These are phyloP conservation scores for Catocala fraxini DNA, from an alignment of 2,888 invertebrate genomes.

Conservation along the genomic window DNA sequence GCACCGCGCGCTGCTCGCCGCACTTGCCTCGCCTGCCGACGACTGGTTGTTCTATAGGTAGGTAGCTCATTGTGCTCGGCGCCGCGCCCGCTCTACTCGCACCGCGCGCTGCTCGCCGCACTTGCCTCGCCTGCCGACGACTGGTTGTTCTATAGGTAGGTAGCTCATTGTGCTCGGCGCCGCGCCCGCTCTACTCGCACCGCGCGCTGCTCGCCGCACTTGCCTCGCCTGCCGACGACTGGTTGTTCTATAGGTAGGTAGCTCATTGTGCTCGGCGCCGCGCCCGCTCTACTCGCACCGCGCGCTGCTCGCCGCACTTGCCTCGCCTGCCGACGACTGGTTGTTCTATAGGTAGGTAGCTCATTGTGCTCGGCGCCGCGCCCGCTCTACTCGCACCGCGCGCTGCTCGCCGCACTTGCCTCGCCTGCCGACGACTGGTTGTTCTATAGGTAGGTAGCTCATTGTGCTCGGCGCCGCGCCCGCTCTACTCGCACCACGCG, in stretches of 20 bases:
- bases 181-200: conserved; percentile 84
- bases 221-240: conserved; percentile 91
- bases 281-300: conserved; percentile 78
- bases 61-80: conserved; percentile 85
- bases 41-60: conserved; percentile 94
- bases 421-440: conserved; percentile 93
- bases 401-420: conserved; percentile 91
- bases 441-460: conserved; percentile 89
- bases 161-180: conserved; percentile 87
- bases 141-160: conserved; percentile 93
- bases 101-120: conserved; percentile 89
- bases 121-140: conserved; percentile 91
- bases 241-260: conserved; percentile 92
- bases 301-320: conserved; percentile 90
- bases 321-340: conserved; percentile 93
- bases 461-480: conserved; percentile 90
- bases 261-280: conserved; percentile 89
- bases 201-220: conserved; percentile 90
- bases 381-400: conserved; percentile 71
- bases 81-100: conserved; percentile 87
- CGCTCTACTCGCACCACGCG: conserved; percentile 74
- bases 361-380: conserved; percentile 90
- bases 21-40: conserved; percentile 91
- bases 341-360: conserved; percentile 90
- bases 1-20: conserved; percentile 88